Evolutionary conservation across 1,140 invertebrate species (phyloP).

Genomic region (Nilaparvata lugens): DNA sequence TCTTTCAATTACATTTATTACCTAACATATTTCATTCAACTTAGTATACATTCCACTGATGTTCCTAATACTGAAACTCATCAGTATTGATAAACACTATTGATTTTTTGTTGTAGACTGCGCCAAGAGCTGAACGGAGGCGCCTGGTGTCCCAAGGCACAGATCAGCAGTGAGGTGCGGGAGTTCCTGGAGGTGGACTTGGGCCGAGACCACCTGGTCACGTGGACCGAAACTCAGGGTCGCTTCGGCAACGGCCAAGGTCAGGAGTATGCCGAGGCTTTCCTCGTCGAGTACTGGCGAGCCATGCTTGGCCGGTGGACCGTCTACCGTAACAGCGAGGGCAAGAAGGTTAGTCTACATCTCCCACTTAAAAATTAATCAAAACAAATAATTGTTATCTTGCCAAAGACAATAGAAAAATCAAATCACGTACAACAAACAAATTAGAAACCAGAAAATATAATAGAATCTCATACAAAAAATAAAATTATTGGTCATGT

Average conservation of each 20-base stretch:
- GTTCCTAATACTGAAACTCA: too few relatives aligned
- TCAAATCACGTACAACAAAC: too few relatives aligned
- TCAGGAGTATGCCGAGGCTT: conserved; percentile 76
- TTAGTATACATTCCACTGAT: too few relatives aligned
- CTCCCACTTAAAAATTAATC: too few relatives aligned
- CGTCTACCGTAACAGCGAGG: conserved; percentile 64
- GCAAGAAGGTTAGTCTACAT: conserved; percentile 59
- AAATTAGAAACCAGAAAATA: too few relatives aligned
- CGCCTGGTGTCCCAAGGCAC: conserved; percentile 85
- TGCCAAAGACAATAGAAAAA: too few relatives aligned
- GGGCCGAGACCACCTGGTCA: conserved; percentile 64
- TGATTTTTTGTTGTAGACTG: conserved; percentile 54
- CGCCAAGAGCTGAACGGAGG: conserved; percentile 79
- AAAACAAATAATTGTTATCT: too few relatives aligned
- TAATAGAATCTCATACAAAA: too few relatives aligned
- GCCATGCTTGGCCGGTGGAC: conserved; percentile 58
- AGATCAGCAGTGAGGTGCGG: conserved; percentile 59
- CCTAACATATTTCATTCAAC: too few relatives aligned
- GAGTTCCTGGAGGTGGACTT: conserved; percentile 86
- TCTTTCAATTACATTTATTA: too few relatives aligned
- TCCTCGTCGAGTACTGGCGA: conserved; percentile 78
- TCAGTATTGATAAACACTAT: too few relatives aligned
- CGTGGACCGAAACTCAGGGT: conserved; percentile 83
- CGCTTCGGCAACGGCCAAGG: conserved; percentile 91
- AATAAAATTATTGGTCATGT: too few relatives aligned